A percentile compares a stretch with the other conserved stretches of the same genome.
Conservation (phyloP, 2,113 vertebrate genomes). For the Plestiodon gilberti region DNA sequence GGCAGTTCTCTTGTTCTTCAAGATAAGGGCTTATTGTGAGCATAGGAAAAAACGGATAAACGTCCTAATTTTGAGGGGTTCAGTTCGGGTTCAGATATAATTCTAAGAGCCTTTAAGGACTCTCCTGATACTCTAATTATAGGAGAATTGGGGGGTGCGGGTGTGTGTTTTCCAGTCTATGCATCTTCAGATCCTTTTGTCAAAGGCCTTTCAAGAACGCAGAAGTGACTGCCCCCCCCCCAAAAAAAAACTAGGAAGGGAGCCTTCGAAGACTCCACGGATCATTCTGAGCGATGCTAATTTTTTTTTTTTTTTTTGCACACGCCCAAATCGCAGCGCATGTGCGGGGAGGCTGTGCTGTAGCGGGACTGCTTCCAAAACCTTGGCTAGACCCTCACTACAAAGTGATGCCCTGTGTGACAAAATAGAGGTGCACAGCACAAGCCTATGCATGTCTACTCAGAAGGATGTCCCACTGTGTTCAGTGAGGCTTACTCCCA, state of each 20-base stretch:
- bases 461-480: too few relatives aligned
- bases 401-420: too few relatives aligned
- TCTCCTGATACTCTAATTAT: neutral
- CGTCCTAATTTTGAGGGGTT: neutral
- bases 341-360: neutral
- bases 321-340: neutral
- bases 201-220: neutral
- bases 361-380: neutral
- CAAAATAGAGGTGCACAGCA: neutral
- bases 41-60: too few relatives aligned
- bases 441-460: neutral
- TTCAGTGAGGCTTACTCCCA: too few relatives aligned
- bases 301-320: too few relatives aligned
- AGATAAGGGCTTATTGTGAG: neutral
- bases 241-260: too few relatives aligned
- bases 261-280: neutral
- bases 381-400: neutral
- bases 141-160: neutral
- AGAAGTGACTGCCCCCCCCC: too few relatives aligned
- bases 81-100: neutral
- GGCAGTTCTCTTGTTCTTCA: neutral
- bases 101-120: neutral
- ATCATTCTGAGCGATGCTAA: too few relatives aligned
- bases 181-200: neutral
- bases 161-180: neutral